Conservation (phyloP, 1,140 invertebrate genomes). For the Drosophila leontia region DNA sequence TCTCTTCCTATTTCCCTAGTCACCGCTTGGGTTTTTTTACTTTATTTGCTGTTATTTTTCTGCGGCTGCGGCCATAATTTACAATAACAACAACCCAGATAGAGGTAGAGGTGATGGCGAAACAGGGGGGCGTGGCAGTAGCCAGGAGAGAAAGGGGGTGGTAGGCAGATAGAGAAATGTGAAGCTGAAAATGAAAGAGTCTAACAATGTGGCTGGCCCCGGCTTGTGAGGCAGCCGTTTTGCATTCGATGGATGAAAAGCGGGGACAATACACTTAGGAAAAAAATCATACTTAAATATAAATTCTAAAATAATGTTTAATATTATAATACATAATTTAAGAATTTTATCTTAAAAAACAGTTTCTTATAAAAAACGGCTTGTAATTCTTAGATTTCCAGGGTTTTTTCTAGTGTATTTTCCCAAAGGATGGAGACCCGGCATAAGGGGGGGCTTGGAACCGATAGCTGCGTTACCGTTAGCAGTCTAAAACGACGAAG, state of each 20-base stretch:
- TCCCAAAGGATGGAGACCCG: not conserved
- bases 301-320: not conserved
- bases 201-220: constrained; percentile 67
- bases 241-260: constrained; percentile 44
- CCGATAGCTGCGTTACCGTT: constrained; percentile 57
- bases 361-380: not conserved
- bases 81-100: constrained; percentile 66
- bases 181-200: constrained; percentile 81
- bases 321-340: not conserved
- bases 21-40: constrained; percentile 32
- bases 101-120: constrained; percentile 13
- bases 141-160: not conserved
- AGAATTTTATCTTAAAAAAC: too few relatives aligned
- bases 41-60: constrained; percentile 77
- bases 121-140: constrained; percentile 23
- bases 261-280: not conserved
- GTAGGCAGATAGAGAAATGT: constrained; percentile 65
- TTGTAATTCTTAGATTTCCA: not conserved
- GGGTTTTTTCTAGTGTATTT: not conserved
- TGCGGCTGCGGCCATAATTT: constrained; percentile 75
- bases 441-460: not conserved
- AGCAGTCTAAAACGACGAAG: constrained; percentile 56
- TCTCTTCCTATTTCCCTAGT: constrained; percentile 35
- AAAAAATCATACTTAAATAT: not conserved
- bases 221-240: constrained; percentile 38